Conservation (phyloP, 2,797 vertebrate species). For the Sebastes trivittatus region DNA sequence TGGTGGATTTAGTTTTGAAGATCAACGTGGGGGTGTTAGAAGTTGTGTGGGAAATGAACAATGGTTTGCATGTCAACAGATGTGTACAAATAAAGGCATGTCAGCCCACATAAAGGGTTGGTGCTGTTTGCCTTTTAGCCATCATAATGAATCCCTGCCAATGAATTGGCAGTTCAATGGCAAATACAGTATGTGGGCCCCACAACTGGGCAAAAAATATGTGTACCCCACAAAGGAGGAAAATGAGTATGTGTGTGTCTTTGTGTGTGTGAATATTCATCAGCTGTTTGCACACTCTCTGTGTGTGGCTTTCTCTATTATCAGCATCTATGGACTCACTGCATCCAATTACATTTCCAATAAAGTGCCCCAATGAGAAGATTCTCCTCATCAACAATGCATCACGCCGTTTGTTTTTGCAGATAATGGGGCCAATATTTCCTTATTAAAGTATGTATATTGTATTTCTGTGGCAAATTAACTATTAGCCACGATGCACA, state of each 20-base stretch:
- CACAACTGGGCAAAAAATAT: not conserved
- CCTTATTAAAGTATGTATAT: not conserved
- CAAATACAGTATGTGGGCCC: slow-evolving; percentile 23
- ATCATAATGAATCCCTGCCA: slow-evolving; percentile 14
- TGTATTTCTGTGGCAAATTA: not conserved
- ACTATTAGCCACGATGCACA: not conserved
- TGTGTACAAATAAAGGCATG: slow-evolving; percentile 26
- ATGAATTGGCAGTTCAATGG: slow-evolving; percentile 33
- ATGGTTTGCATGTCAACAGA: slow-evolving; percentile 11
- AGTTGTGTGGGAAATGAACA: slow-evolving; percentile 2
- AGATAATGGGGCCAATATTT: not conserved
- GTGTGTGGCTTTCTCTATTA: slow-evolving; percentile 16
- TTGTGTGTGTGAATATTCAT: slow-evolving; percentile 57
- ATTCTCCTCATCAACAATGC: not conserved
- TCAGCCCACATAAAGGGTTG: not conserved
- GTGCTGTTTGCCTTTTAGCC: slow-evolving; percentile 22
- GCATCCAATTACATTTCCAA: slow-evolving; percentile 56
- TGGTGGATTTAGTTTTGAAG: slow-evolving; percentile 2
- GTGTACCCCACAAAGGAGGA: not conserved
- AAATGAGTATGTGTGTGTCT: not conserved
- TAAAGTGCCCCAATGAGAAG: slow-evolving; percentile 15
- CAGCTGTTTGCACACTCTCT: slow-evolving; percentile 31
- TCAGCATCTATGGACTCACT: slow-evolving; percentile 31
- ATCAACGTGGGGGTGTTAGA: not conserved
- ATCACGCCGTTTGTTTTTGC: not conserved